phyloP scores from a whole-genome alignment of 1,140 invertebrate species.

The Bombus waltoni region DNA sequence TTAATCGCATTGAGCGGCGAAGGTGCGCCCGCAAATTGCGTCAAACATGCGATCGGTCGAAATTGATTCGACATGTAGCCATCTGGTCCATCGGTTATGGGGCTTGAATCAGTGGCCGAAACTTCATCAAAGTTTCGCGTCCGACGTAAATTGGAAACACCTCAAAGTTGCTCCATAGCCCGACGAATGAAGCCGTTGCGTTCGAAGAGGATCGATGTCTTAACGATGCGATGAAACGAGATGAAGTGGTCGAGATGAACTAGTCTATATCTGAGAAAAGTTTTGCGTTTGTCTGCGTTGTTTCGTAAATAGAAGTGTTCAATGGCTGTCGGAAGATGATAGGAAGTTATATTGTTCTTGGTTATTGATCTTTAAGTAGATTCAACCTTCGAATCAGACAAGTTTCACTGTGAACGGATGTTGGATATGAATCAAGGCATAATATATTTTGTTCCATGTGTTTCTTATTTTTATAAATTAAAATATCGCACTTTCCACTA shows the following conservation, averaged over 20 bases:
- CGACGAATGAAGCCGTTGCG: not conserved
- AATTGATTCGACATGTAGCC: conserved; percentile 40
- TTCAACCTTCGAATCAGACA: not conserved
- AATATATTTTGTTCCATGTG: not conserved
- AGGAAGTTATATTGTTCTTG: not conserved
- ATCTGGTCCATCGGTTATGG: conserved; percentile 25
- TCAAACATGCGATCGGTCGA: conserved; percentile 33
- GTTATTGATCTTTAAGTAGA: not conserved
- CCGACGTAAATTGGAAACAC: conserved; percentile 24
- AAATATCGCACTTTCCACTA: too few species aligned
- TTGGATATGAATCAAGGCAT: not conserved
- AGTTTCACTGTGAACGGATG: not conserved
- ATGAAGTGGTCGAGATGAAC: not conserved
- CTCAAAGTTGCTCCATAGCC: not conserved
- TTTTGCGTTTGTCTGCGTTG: not conserved
- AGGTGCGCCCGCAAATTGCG: conserved; percentile 33
- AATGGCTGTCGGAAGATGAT: not conserved
- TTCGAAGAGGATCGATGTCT: not conserved
- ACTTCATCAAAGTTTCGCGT: conserved; percentile 46
- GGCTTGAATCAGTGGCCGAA: conserved; percentile 27
- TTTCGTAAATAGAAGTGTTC: not conserved
- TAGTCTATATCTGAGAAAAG: not conserved
- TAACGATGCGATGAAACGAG: not conserved
- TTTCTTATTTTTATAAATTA: not conserved
- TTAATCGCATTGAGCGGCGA: conserved; percentile 13